Conservation (phyloP, 1,140 invertebrate species). For the Phortica variegata region DNA sequence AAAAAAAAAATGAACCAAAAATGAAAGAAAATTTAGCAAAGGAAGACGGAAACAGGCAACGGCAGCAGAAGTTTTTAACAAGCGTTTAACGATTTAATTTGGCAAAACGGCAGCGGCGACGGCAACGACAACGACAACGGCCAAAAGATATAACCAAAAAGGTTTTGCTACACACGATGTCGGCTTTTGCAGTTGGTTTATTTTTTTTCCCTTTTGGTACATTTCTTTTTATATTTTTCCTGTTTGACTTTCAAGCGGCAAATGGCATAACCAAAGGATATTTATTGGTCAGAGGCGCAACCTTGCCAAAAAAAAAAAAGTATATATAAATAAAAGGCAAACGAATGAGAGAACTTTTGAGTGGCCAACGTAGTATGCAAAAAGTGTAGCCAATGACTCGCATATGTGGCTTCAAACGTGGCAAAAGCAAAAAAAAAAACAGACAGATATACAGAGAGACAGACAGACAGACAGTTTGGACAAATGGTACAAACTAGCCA, state of each 20-base stretch:
- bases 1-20: no score
- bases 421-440: not conserved
- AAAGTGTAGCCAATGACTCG: conserved; percentile 12
- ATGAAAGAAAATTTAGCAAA: conserved; percentile 2
- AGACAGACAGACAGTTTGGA: no score
- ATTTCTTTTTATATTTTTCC: no score
- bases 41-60: conserved; percentile 14
- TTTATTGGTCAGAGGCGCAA: conserved; percentile 51
- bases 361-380: conserved; percentile 31
- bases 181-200: no score
- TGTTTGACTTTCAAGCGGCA: no score
- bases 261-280: conserved; percentile 28
- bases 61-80: conserved; percentile 53
- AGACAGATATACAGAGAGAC: no score
- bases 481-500: no score
- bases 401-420: no score
- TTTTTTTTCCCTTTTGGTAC: no score
- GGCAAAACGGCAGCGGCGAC: conserved; percentile 24
- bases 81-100: conserved; percentile 55
- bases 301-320: conserved; percentile 39
- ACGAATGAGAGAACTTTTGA: conserved; percentile 36
- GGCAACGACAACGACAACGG: conserved; percentile 9
- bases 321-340: conserved; percentile 16
- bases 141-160: conserved; percentile 24
- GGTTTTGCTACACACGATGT: no score